Conservation (phyloP, 2,888 invertebrate genomes). For the Drosophila anomalata region DNA sequence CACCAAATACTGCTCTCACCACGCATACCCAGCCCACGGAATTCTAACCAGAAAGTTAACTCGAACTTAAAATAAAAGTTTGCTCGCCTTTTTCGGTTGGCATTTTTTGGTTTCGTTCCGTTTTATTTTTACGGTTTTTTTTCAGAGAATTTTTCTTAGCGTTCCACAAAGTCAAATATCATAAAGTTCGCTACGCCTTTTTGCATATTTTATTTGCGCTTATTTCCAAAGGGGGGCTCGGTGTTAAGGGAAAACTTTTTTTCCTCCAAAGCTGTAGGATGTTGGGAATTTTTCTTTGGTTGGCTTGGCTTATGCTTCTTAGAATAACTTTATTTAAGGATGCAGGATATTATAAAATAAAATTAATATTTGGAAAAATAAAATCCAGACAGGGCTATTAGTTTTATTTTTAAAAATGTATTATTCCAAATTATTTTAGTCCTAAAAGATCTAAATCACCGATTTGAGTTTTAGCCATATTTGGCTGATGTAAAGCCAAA, state of each 20-base stretch:
- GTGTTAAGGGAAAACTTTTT: constrained; percentile 50
- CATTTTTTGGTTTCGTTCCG: constrained; percentile 36
- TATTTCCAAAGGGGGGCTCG: constrained; percentile 51
- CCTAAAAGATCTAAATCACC: not conserved
- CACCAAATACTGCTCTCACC: constrained; percentile 7
- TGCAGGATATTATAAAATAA: no score
- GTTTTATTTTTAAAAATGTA: not conserved
- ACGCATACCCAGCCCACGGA: constrained; percentile 47
- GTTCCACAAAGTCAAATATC: constrained; percentile 78
- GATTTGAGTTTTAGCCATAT: not conserved
- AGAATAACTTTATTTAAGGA: constrained; percentile 18
- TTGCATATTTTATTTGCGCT: constrained; percentile 80
- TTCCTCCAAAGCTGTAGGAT: constrained; percentile 16
- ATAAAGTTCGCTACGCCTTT: constrained; percentile 81
- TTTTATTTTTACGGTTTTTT: constrained; percentile 9
- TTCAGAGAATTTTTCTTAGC: constrained; percentile 45
- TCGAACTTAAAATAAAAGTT: constrained; percentile 81
- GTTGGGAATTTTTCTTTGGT: not conserved
- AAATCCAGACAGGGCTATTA: not conserved
- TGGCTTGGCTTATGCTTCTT: not conserved
- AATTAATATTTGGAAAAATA: no score
- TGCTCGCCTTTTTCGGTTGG: constrained; percentile 40
- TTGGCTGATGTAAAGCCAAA: not conserved
- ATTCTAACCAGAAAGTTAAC: constrained; percentile 79
- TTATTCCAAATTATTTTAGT: not conserved